Base-by-base conservation (phyloP, 2,888 invertebrate genomes). In the Toxonevra muliebris region DNA sequence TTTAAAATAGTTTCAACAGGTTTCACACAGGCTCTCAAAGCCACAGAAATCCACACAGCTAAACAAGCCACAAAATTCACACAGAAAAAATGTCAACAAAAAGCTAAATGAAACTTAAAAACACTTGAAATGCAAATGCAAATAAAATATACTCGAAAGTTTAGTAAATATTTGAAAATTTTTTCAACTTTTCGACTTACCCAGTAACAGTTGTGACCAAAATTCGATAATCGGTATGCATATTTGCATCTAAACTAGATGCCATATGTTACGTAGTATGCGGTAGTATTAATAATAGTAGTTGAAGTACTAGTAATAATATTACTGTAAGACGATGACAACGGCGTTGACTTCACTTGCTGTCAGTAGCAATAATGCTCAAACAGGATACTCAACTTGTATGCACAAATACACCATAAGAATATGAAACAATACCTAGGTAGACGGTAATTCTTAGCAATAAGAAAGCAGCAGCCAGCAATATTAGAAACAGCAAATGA, bases 261-360 rank as follows among this genome's bases (percentile, higher is more conserved):
- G 76, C 78, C 78, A 78, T 78, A 78, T 78, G 78, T 74, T 77
- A 69, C 70, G 69, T 71, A 67, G 61, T 65, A 68, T 48, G 43
- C 13, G 45, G 43, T 40, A n/a, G 43, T 30, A 7, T 30, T 30
- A 30, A 30, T 30, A 30, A 30, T 30, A 4, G 30, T 30, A 2
- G 30, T 30, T 30, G 30, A 2, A 30, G 30, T 30, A 30, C 30
- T 30, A 30, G 30, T 7, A 30, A 30, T 30, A 30, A 7, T 30
- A 30, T 30, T 7, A 30, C 30, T 30, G 30, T 30, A 30, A 30
- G 7, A 30, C 30, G 30, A 30, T 30, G 30, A 7, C 30, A 30
- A 30, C 30, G 2, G 30, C 30, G 30, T 30, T 7, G 30, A 30
- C 30, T 30, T 30, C 30, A 30, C 3, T 30, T 30, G 30, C 30